Conservation (phyloP, 2,113 vertebrate species). For the Monopterus albus region DNA sequence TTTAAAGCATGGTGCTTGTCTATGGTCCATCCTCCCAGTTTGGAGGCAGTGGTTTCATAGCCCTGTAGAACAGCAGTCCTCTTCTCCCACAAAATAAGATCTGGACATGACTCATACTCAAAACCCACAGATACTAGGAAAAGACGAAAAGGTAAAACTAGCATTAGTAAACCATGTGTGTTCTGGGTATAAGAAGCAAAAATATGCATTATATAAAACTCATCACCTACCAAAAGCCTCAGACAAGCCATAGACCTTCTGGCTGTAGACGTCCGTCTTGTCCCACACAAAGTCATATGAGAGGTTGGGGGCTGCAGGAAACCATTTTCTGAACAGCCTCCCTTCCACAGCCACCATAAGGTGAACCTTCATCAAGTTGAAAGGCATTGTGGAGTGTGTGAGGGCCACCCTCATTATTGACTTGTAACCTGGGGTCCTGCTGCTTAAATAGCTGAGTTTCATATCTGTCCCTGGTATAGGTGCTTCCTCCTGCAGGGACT, state of each 20-base stretch:
- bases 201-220: neutral
- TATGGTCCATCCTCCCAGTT: slow-evolving; percentile 94
- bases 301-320: slow-evolving; percentile 92
- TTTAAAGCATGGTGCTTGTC: slow-evolving; percentile 97
- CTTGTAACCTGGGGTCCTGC: slow-evolving; percentile 94
- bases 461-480: slow-evolving; percentile 90
- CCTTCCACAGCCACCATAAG: slow-evolving; percentile 98
- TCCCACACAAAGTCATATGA: slow-evolving; percentile 97
- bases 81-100: slow-evolving; percentile 98
- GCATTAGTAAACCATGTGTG: neutral
- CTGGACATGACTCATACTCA: slow-evolving; percentile 98
- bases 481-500: slow-evolving; percentile 95
- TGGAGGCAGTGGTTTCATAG: slow-evolving; percentile 93
- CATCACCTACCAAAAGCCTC: slow-evolving; percentile 92
- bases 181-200: neutral
- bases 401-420: slow-evolving; percentile 92
- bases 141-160: neutral
- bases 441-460: slow-evolving; percentile 93
- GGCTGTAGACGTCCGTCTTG: slow-evolving; percentile 97
- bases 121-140: slow-evolving; percentile 93
- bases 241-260: slow-evolving; percentile 95
- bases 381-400: slow-evolving; percentile 92
- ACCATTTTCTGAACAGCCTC: slow-evolving; percentile 96
- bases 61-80: slow-evolving; percentile 94
- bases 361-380: slow-evolving; percentile 99